These are phyloP conservation scores for Scaptomyza flava DNA, from an alignment of 2,888 invertebrate species.

Conservation along the genomic window DNA sequence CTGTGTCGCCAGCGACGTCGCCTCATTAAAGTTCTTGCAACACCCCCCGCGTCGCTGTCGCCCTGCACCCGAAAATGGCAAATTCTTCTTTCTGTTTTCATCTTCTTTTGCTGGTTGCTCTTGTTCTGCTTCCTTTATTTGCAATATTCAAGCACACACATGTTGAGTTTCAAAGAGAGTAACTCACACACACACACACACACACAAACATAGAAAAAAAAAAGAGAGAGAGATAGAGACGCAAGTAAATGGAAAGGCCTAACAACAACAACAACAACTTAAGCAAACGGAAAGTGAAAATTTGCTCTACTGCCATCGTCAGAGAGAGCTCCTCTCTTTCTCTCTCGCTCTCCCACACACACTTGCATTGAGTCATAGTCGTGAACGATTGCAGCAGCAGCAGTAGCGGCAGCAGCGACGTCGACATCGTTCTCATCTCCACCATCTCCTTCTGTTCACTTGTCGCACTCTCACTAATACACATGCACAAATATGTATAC, in stretches of 20 bases:
- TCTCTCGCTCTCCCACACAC: constrained; percentile 45
- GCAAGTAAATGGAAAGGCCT: constrained; percentile 75
- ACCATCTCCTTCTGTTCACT: constrained; percentile 38
- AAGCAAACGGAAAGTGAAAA: constrained; percentile 84
- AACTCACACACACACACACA: constrained; percentile 27
- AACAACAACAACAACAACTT: constrained; percentile 81
- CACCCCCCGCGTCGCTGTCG: constrained; percentile 5
- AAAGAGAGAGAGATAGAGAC: constrained; percentile 16
- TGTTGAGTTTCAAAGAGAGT: constrained; percentile 33
- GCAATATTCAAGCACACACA: constrained; percentile 56
- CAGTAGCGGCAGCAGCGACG: constrained; percentile 55
- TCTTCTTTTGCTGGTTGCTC: constrained; percentile 48
- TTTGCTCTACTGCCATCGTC: constrained; percentile 77
- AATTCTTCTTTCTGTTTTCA: constrained; percentile 72
- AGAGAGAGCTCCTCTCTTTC: constrained; percentile 27
- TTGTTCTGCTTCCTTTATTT: constrained; percentile 77
- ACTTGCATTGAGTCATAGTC: constrained; percentile 78
- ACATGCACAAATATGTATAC: constrained; percentile 7
- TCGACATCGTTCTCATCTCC: constrained; percentile 28
- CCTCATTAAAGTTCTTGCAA: constrained; percentile 73
- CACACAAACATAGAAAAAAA: constrained; percentile 4
- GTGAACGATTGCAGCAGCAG: constrained; percentile 72
- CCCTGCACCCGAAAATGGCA: constrained; percentile 52
- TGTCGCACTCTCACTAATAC: constrained; percentile 27
- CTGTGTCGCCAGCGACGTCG: constrained; percentile 69